Evolutionary conservation across 2,113 vertebrate genomes (phyloP).

Genomic region (Tringa solitaria): DNA sequence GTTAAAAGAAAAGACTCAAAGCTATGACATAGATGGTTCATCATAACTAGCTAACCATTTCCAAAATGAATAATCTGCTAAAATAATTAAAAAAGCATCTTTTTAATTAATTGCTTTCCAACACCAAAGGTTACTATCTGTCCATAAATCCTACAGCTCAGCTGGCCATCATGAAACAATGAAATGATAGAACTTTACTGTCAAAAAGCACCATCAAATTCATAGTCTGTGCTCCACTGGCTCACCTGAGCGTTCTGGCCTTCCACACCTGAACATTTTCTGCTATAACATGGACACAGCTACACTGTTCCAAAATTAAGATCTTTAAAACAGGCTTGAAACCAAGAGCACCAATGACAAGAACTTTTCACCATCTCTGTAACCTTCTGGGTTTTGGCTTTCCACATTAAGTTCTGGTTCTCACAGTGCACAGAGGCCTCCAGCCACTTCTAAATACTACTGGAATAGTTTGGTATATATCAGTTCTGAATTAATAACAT

Average conservation of each 20-base stretch:
- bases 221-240: background rate
- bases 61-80: background rate
- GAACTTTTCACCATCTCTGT: background rate
- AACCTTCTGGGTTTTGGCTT: background rate
- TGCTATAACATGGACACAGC: background rate
- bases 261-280: background rate
- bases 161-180: background rate
- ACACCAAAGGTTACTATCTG: background rate
- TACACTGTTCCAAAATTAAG: background rate
- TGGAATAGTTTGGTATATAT: background rate
- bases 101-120: background rate
- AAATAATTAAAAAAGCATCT: background rate
- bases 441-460: background rate
- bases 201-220: background rate
- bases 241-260: background rate
- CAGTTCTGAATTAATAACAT: background rate
- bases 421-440: background rate
- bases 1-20: background rate
- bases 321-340: background rate
- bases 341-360: background rate
- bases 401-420: background rate
- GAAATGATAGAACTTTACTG: background rate
- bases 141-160: background rate
- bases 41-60: background rate
- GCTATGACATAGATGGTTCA: background rate